A percentile compares a stretch with the other conserved stretches of the same genome.
phyloP scores from a whole-genome alignment of 1,140 invertebrate genomes.

The Oryzaephilus surinamensis region DNA sequence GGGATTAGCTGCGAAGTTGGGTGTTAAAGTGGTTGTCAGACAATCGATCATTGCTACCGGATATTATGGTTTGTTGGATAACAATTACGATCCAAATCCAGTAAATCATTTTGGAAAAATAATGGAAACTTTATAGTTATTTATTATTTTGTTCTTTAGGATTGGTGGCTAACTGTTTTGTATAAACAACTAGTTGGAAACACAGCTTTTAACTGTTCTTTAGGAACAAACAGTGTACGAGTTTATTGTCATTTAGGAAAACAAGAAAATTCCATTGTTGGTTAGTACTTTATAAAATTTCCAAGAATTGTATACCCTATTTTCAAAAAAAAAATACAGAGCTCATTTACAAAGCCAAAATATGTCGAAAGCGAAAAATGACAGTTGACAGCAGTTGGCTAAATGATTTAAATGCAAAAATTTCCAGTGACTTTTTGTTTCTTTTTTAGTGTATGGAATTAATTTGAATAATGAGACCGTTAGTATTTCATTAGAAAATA shows the following conservation, averaged over 20 bases:
- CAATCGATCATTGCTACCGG: constrained; percentile 61
- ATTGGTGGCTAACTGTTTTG: constrained; percentile 63
- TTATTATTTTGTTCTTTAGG: constrained; percentile 34
- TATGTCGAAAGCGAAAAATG: no score
- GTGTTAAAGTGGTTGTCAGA: constrained; percentile 55
- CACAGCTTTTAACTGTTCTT: constrained; percentile 44
- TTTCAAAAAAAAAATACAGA: no score
- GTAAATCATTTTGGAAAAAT: constrained; percentile 24
- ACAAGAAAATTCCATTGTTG: constrained; percentile 27
- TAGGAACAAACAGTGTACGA: constrained; percentile 38
- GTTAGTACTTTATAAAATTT: constrained; percentile 2
- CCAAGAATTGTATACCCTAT: no score
- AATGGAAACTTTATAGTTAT: constrained; percentile 1
- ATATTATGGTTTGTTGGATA: constrained; percentile 55
- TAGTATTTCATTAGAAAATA: not conserved
- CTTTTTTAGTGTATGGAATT: constrained; percentile 43
- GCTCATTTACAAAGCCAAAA: constrained; percentile 6
- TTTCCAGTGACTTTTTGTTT: no score
- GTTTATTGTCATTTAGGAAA: constrained; percentile 55
- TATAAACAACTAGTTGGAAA: constrained; percentile 59
- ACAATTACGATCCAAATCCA: constrained; percentile 48
- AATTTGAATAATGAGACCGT: constrained; percentile 39
- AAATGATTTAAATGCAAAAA: no score
- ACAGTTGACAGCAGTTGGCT: no score
- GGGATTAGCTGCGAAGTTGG: constrained; percentile 53